Percentiles rank a stretch among this genome's conserved stretches.
Conservation (phyloP, 2,888 invertebrate species). For the Electrophaes corylata region DNA sequence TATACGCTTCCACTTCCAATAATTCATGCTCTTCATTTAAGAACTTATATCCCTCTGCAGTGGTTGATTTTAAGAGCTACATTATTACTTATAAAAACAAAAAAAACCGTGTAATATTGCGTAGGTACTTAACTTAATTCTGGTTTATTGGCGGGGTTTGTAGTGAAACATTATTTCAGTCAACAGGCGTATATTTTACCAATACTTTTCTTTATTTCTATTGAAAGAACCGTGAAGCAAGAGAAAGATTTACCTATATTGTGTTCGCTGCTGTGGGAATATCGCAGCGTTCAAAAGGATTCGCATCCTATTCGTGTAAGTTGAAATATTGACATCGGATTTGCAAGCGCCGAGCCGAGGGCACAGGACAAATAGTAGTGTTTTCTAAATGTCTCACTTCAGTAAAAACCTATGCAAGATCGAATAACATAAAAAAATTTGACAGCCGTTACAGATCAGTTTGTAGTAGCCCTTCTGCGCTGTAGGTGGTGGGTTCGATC, state of each 20-base stretch:
- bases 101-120: no score
- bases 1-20: no score
- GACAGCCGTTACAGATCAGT: no score
- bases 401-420: no score
- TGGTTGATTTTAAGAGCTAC: no score
- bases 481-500: no score
- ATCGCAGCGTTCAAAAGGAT: conserved; percentile 25
- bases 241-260: conserved; percentile 21
- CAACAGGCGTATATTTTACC: conserved; percentile 6
- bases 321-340: conserved; percentile 41
- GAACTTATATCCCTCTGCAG: no score
- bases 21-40: no score
- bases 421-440: no score
- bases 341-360: conserved; percentile 17
- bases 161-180: not conserved
- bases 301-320: conserved; percentile 35
- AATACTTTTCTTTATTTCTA: conserved; percentile 9
- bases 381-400: not conserved
- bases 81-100: no score
- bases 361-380: not conserved
- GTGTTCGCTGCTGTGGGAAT: conserved; percentile 21
- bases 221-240: conserved; percentile 11
- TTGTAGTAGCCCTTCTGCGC: no score
- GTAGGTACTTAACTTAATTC: no score
- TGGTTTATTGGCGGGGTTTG: not conserved